Evolutionary conservation across 2,113 vertebrate genomes (phyloP).

Genomic region (Chunga burmeisteri): DNA sequence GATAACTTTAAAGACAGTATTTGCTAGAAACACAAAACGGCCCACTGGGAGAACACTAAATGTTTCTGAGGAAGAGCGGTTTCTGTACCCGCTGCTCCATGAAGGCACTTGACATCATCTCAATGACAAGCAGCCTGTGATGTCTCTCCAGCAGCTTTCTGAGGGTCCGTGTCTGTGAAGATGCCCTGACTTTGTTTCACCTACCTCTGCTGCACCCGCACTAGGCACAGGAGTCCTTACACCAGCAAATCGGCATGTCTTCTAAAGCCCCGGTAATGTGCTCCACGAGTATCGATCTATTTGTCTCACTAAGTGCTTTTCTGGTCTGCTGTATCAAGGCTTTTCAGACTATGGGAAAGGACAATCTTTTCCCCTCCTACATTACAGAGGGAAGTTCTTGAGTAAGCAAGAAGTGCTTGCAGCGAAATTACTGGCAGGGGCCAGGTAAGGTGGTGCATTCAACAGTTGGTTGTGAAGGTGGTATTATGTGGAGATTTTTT

Average conservation of each 20-base stretch:
- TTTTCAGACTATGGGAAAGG: background rate
- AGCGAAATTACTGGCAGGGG: accelerated
- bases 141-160: background rate
- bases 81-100: background rate
- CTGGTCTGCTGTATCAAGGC: background rate
- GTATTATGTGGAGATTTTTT: background rate
- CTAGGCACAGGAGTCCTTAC: background rate
- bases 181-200: background rate
- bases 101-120: background rate
- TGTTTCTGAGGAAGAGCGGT: background rate
- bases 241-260: background rate
- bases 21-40: background rate
- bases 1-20: background rate
- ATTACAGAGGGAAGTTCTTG: background rate
- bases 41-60: background rate
- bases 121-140: background rate
- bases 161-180: background rate
- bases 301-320: background rate
- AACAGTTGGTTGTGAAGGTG: background rate
- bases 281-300: background rate
- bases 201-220: background rate
- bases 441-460: background rate
- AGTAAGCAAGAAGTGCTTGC: background rate
- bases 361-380: background rate
- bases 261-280: background rate